Evolutionary conservation across 2,797 vertebrate species (phyloP), one percentile per base, ranked within the genome.

Genomic region (Anabacerthia variegaticeps): DNA sequence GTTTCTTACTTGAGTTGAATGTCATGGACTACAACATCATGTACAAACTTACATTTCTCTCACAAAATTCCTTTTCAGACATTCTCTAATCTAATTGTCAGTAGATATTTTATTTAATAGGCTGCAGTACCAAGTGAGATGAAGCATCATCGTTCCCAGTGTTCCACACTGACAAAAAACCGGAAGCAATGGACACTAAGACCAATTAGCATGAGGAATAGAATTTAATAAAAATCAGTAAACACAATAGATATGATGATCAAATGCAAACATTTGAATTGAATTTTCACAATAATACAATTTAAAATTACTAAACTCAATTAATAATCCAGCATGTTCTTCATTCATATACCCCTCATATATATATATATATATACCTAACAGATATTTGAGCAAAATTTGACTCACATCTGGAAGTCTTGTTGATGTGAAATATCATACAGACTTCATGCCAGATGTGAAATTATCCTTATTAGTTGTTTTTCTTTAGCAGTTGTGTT

Each of bases 391-490:
- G 41, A 84, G 43, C 44, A 69, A 59, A 49, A 88, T 92, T 81
- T 85, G 80, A 93, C 71, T 96, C 96, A 93, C 85, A 96, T 95
- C 54, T 93, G 85, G 26, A 43, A 88, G 23, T 68, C 95, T 96
- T 46, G 37, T 95, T 97, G 92, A 93, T 92, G 66, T 97, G 89
- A 97, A 97, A 95, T 97, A 96, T 87, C 16, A 37, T 88, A 89
- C 24, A 93, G 20, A 44, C 63, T 96, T 88, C 63, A 93, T 79
- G 96, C 89, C 95, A 97, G 95, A 97, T 97, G 97, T 97, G 79
- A 96, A 96, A 95, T 96, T 95, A 96, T 94, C 83, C 67, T 96
- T 97, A 96, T 95, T 97, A 96, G 91, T 54, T 94, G 84, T 78
- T 94, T 96, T 96, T 95, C 88, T 95, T 95, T 86, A 94, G 94